Conservation (phyloP, 2,797 vertebrate species). For the Morus bassanus region DNA sequence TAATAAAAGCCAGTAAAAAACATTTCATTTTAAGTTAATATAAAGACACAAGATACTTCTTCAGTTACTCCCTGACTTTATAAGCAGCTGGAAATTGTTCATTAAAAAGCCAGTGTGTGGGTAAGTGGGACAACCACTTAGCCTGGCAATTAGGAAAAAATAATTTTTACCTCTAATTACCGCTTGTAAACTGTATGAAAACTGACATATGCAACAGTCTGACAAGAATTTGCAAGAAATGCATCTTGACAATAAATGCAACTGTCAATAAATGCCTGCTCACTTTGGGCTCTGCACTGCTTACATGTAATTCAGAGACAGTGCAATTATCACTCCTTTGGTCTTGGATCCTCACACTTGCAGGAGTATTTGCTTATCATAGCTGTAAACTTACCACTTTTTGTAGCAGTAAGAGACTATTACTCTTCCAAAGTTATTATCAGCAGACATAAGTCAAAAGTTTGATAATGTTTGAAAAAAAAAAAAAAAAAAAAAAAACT, state of each 20-base stretch:
- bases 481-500: background rate
- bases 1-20: background rate
- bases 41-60: background rate
- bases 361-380: background rate
- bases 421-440: background rate
- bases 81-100: background rate
- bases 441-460: background rate
- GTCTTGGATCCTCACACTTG: background rate
- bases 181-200: background rate
- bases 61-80: background rate
- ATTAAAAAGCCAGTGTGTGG: background rate
- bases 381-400: background rate
- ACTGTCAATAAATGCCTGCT: background rate
- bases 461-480: background rate
- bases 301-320: background rate
- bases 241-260: background rate
- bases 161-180: background rate
- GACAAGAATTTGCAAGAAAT: background rate
- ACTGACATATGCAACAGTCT: background rate
- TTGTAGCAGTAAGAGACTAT: background rate
- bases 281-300: background rate
- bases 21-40: background rate
- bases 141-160: background rate
- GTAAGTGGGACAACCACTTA: background rate
- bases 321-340: background rate